phyloP scores from a whole-genome alignment of 2,113 vertebrate genomes.

The Capreolus pygargus region DNA sequence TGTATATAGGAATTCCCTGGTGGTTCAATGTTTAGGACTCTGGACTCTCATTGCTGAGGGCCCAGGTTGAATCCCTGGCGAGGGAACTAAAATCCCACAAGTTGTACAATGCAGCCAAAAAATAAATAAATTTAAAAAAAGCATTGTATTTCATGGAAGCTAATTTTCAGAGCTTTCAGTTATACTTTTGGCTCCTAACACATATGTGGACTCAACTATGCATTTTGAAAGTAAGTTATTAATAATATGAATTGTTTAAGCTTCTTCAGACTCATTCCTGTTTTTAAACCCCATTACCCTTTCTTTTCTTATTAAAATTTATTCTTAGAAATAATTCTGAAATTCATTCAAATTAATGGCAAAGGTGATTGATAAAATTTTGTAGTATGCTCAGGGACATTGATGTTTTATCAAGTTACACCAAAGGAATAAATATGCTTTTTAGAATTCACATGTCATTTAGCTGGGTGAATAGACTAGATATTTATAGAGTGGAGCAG shows the following conservation, averaged over 20 bases:
- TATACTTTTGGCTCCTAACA: not conserved
- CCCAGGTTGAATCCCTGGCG: not conserved
- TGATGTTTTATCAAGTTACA: slow-evolving; percentile 17
- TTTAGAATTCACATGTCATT: not conserved
- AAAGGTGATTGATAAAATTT: not conserved
- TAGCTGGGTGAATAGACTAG: not conserved
- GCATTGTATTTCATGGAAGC: not conserved
- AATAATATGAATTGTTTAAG: not conserved
- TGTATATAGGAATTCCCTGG: not conserved
- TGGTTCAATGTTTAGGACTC: not conserved
- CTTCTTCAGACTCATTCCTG: not conserved
- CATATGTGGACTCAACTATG: not conserved
- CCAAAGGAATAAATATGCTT: not conserved
- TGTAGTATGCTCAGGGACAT: not conserved
- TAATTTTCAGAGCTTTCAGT: not conserved
- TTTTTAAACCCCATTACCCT: accelerated
- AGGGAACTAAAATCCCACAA: not conserved
- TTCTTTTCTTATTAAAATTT: not conserved
- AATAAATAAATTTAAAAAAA: not conserved
- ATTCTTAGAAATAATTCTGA: not conserved
- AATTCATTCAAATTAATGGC: not conserved
- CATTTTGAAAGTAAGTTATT: not conserved
- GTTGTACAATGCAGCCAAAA: not conserved
- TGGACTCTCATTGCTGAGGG: not conserved
- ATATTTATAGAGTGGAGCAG: not conserved